A percentile compares a stretch with the other conserved stretches of the same genome.
phyloP scores from a whole-genome alignment of 2,888 invertebrate genomes.

The Drosophila monieri region DNA sequence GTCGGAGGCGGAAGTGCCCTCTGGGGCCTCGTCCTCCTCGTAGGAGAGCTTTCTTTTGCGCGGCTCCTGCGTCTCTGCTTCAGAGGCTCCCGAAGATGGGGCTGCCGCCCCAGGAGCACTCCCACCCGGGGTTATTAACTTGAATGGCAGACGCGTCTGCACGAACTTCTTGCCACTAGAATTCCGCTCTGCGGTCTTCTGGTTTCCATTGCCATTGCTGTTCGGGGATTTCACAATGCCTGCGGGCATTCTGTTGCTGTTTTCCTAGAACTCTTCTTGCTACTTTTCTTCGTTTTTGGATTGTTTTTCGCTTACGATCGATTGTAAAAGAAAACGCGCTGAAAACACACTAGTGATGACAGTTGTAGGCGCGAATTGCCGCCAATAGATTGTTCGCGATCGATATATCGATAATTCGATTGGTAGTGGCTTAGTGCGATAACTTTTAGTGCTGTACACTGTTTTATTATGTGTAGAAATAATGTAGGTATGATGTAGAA shows the following conservation, averaged over 20 bases:
- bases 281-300: constrained; percentile 1
- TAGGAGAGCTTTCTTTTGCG: constrained; percentile 81
- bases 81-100: constrained; percentile 5
- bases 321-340: constrained; percentile 23
- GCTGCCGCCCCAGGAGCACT: constrained; percentile 17
- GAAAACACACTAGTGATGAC: constrained; percentile 32
- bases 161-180: constrained; percentile 85
- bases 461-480: not conserved
- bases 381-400: constrained; percentile 22
- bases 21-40: constrained; percentile 33
- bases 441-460: not conserved
- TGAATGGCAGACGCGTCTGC: constrained; percentile 87
- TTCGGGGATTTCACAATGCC: constrained; percentile 63
- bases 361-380: constrained; percentile 20
- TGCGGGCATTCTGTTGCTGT: constrained; percentile 27
- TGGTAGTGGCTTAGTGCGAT: not conserved
- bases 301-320: constrained; percentile 13
- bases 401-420: constrained; percentile 22
- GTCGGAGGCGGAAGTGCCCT: constrained; percentile 6
- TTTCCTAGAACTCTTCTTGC: not conserved
- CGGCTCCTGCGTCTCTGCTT: constrained; percentile 34
- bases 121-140: constrained; percentile 83
- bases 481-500: not conserved
- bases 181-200: constrained; percentile 49
- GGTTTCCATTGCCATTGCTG: constrained; percentile 35